Conservation (phyloP, 37 sponge, comb jelly and placozoan species). For the Petrosia ficiformis region DNA sequence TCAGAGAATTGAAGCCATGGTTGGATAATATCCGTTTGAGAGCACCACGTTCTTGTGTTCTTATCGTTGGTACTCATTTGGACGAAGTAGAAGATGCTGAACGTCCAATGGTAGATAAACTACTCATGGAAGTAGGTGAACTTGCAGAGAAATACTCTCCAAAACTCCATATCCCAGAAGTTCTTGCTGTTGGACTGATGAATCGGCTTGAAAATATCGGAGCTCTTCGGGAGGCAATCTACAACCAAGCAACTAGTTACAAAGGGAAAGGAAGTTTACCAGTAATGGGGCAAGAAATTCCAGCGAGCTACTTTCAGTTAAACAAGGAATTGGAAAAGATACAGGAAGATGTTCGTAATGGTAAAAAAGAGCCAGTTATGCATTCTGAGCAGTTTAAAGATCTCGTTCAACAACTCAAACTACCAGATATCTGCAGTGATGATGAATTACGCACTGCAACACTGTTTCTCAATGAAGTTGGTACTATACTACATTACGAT, state of each 20-base stretch:
- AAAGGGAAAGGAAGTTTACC: conserved; percentile 22
- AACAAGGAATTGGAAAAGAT: conserved; percentile 62
- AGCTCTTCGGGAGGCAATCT: conserved; percentile 76
- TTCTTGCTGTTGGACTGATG: conserved; percentile 58
- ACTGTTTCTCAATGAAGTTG: conserved; percentile 77
- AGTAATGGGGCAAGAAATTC: conserved; percentile 81
- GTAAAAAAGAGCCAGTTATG: conserved; percentile 67
- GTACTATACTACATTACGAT: conserved; percentile 87
- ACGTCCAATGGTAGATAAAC: conserved; percentile 23
- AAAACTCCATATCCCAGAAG: conserved; percentile 61
- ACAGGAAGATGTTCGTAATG: conserved; percentile 52
- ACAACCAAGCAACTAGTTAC: conserved; percentile 71
- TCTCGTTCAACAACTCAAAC: too few relatives aligned
- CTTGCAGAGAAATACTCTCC: conserved; percentile 30
- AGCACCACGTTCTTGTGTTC: conserved; percentile 76
- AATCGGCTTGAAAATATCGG: conserved; percentile 61
- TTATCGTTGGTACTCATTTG: conserved; percentile 85
- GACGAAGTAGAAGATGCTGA: conserved; percentile 73
- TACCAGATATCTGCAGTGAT: conserved; percentile 79
- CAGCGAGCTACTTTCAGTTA: conserved; percentile 83
- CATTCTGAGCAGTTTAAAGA: conserved; percentile 64
- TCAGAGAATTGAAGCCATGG: conserved; percentile 87
- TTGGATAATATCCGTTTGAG: conserved; percentile 86
- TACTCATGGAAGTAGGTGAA: conserved; percentile 40
- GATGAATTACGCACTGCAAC: conserved; percentile 81